Evolutionary conservation across 2,888 invertebrate species (phyloP).

Genomic region (Norana najaformis): DNA sequence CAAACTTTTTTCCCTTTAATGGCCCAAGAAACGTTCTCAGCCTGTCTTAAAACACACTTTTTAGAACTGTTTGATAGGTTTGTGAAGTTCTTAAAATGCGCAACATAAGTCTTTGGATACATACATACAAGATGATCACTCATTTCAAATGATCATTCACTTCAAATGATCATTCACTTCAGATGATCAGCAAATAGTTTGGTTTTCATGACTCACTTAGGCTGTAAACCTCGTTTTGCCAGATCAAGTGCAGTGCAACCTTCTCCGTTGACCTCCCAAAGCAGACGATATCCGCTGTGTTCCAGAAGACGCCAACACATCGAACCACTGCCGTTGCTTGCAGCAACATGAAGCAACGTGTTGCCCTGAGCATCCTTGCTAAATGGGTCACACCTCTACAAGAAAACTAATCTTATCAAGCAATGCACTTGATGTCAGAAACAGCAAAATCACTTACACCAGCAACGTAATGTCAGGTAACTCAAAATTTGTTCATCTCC

Average conservation of each 20-base stretch:
- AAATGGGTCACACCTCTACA: constrained; percentile 52
- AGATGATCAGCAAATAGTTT: not conserved
- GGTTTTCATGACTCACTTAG: constrained; percentile 31
- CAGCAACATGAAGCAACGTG: constrained; percentile 56
- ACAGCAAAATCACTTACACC: not conserved
- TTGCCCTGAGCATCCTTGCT: constrained; percentile 53
- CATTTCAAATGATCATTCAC: not conserved
- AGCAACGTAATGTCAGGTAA: not conserved
- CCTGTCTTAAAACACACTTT: too few species aligned
- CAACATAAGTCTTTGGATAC: too few species aligned
- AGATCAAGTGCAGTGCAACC: constrained; percentile 52
- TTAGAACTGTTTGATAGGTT: too few species aligned
- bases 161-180: not conserved
- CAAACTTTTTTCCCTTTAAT: too few species aligned
- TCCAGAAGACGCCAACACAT: constrained; percentile 54
- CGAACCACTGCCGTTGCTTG: constrained; percentile 50
- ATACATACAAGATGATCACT: too few species aligned
- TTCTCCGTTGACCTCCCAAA: constrained; percentile 51
- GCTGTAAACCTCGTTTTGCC: constrained; percentile 30
- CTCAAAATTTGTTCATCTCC: not conserved
- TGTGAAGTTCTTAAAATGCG: too few species aligned
- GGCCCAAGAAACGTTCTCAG: too few species aligned
- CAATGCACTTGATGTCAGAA: not conserved
- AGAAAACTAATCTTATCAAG: constrained; percentile 20
- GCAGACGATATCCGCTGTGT: constrained; percentile 46